These are phyloP conservation scores for Tauraco hartlaubi DNA, from an alignment of 2,797 vertebrate species.

Conservation along the genomic window DNA sequence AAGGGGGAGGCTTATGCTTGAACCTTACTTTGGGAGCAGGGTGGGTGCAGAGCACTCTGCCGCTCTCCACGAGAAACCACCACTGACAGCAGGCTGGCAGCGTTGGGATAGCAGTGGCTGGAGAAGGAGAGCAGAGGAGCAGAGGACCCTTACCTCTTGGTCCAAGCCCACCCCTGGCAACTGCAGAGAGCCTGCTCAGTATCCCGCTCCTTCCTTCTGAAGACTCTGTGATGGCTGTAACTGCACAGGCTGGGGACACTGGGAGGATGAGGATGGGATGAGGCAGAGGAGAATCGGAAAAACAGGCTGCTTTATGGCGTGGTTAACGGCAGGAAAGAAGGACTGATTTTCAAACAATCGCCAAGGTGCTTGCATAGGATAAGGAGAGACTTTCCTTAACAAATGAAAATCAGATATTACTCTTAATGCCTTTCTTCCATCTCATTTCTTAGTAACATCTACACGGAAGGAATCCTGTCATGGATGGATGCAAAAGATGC, in stretches of 20 bases:
- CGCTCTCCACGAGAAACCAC: background rate
- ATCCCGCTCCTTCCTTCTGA: background rate
- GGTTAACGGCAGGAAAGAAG: background rate
- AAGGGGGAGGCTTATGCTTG: background rate
- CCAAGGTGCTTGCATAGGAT: background rate
- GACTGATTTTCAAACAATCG: background rate
- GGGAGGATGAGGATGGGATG: background rate
- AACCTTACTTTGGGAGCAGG: background rate
- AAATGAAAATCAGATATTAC: background rate
- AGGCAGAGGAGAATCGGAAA: background rate
- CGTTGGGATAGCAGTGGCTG: background rate
- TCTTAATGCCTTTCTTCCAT: background rate
- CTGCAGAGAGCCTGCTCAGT: background rate
- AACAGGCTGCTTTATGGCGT: background rate
- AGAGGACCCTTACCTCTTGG: background rate
- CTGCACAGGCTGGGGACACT: background rate
- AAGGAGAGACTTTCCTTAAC: background rate
- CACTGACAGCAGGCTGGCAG: background rate
- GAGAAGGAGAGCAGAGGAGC: background rate
- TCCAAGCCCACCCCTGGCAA: background rate
- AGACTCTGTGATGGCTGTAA: background rate
- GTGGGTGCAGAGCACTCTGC: background rate
- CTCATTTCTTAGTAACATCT: background rate
- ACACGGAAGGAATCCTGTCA: fast-evolving
- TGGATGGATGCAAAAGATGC: background rate